Evolutionary conservation across 2,113 vertebrate genomes (phyloP), one percentile per base, ranked within the genome.

Genomic region (Harpagus bidentatus): DNA sequence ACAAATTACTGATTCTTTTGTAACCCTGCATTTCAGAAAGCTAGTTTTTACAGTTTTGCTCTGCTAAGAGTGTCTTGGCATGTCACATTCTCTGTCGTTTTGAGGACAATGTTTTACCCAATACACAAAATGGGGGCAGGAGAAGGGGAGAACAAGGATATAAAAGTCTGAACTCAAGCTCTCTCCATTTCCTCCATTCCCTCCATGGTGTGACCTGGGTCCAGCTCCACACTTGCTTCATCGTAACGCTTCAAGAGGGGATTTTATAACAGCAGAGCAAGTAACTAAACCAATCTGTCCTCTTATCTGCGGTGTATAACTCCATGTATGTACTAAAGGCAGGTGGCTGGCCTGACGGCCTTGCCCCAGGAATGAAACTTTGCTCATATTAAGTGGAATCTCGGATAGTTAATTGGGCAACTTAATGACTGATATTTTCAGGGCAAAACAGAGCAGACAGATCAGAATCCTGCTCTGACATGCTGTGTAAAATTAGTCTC

Each of bases 51-150:
- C 42, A 19, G 0, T 20, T 56, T 66, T 81, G 67, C 72, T 56
- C 0, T 23, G 20, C 48, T 17, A 45, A 28, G 45, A 63, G 38
- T 34, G 31, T 58, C 72, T 58, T 19, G 25, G 71, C 34, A 0
- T 1, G 18, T 16, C 70, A 50, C 18, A 5, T 2, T 17, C 63
- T 61, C 70, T 43, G 55, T 12, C 56, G 14, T 45, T 74, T 11
- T 19, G 20, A 74, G 74, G 66, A 29, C 61, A 58, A 3, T 0
- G 3, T 34, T 80, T 42, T 20, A 67, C 43, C 52, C 26, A 40
- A 4, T 1, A 6, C 38, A 47, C 11, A 58, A 43, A 80, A 32
- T 0, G 0, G 50, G 29, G 31, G 18, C 28, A 58, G 67, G 42
- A 36, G 61, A 40, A 63, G 11, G 74, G n/a, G 28, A 86, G 52